These are phyloP conservation scores for Serranus cabrilla DNA, from an alignment of 2,797 vertebrate species.

Conservation along the genomic window DNA sequence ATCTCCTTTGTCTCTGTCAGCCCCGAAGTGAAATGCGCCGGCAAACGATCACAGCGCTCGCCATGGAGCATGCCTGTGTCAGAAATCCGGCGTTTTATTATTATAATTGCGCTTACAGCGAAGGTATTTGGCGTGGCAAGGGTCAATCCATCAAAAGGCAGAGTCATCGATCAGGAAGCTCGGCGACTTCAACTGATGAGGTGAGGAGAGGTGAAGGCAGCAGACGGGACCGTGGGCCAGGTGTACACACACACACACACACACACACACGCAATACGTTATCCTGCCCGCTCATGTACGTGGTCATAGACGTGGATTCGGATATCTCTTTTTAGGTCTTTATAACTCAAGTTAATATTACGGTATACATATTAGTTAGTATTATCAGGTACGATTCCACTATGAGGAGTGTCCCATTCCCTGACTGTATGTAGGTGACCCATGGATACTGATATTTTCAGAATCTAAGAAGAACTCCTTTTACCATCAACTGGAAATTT, in stretches of 20 bases:
- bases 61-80: conserved; percentile 47
- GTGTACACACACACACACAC: neutral
- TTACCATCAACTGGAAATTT: no score
- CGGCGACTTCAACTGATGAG: conserved; percentile 20
- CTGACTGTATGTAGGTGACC: no score
- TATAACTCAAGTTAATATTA: neutral
- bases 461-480: no score
- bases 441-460: no score
- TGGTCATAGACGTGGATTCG: neutral
- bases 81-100: conserved; percentile 39
- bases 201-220: conserved; percentile 37
- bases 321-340: neutral
- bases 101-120: conserved; percentile 43
- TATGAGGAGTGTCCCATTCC: no score
- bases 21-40: conserved; percentile 20
- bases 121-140: conserved; percentile 41
- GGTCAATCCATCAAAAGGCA: conserved; percentile 46
- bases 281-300: neutral
- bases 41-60: conserved; percentile 7
- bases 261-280: neutral
- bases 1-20: conserved; percentile 53
- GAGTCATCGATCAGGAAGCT: conserved; percentile 33
- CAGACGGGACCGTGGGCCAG: conserved; percentile 8
- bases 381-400: neutral
- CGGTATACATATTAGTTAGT: neutral